Evolutionary conservation across 2,797 vertebrate species (phyloP).

Genomic region (Eulemur albifrons): DNA sequence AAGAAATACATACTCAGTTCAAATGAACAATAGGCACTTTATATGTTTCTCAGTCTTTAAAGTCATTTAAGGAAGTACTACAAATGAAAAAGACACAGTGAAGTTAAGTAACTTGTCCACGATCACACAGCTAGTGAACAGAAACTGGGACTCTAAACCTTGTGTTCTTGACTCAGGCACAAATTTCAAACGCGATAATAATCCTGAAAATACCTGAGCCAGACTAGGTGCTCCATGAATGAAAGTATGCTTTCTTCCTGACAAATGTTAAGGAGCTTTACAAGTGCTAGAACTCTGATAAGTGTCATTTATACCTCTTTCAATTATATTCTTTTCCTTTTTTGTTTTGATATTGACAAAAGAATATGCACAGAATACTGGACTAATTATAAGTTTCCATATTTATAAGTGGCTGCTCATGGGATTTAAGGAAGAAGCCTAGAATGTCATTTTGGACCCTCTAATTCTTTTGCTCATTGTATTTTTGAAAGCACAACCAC

Average conservation of each 20-base stretch:
- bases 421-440: not conserved
- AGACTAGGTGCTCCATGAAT: not conserved
- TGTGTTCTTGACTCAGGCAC: not conserved
- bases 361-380: not conserved
- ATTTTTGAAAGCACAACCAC: not conserved
- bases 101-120: not conserved
- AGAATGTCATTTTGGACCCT: not conserved
- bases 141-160: not conserved
- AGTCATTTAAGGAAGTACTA: not conserved
- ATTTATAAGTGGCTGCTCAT: not conserved
- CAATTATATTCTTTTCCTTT: not conserved
- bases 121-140: not conserved
- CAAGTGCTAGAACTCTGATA: not conserved
- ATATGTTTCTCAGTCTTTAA: not conserved
- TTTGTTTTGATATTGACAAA: not conserved
- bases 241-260: not conserved
- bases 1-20: not conserved
- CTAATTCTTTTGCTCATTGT: not conserved
- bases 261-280: not conserved
- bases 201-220: not conserved
- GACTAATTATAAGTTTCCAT: not conserved
- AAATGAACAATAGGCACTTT: not conserved
- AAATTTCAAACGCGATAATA: not conserved
- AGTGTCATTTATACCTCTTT: not conserved
- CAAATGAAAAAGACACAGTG: not conserved